phyloP scores from a whole-genome alignment of 1,140 invertebrate genomes.

The Dendrolimus kikuchii region DNA sequence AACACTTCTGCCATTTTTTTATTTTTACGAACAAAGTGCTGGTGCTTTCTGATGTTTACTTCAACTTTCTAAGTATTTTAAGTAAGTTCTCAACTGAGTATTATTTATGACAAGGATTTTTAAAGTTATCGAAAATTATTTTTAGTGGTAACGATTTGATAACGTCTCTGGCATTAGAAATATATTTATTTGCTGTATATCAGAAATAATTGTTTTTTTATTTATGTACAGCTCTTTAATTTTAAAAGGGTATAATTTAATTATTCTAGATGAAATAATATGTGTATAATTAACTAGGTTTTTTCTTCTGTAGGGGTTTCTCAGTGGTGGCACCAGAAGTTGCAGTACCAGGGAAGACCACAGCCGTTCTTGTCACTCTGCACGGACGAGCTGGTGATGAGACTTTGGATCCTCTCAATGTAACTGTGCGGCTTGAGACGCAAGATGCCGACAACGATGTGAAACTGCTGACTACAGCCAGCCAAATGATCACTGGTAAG shows the following conservation, averaged over 20 bases:
- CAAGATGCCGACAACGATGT: conserved; percentile 60
- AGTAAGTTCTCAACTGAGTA: no score
- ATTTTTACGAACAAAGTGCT: no score
- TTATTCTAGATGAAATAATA: neutral
- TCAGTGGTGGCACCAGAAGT: conserved; percentile 76
- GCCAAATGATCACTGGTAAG: conserved; percentile 66
- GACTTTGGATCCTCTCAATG: conserved; percentile 69
- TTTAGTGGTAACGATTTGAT: no score
- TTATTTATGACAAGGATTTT: no score
- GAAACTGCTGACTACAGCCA: conserved; percentile 57
- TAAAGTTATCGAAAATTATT: no score
- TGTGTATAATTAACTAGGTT: conserved; percentile 1
- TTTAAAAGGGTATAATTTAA: neutral
- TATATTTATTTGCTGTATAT: no score
- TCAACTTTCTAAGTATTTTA: no score
- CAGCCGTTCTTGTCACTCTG: conserved; percentile 74
- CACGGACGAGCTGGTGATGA: conserved; percentile 65
- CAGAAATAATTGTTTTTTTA: neutral
- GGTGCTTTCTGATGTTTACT: no score
- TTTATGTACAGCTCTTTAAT: conserved; percentile 5
- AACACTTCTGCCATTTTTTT: no score
- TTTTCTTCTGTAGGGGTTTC: conserved; percentile 70
- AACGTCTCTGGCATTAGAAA: no score
- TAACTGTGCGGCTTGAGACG: conserved; percentile 70
- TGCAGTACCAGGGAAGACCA: conserved; percentile 75